Percentiles rank a stretch among this genome's conserved stretches.
Evolutionary conservation across 2,113 vertebrate genomes (phyloP).

Genomic region (Anolis sagrei): DNA sequence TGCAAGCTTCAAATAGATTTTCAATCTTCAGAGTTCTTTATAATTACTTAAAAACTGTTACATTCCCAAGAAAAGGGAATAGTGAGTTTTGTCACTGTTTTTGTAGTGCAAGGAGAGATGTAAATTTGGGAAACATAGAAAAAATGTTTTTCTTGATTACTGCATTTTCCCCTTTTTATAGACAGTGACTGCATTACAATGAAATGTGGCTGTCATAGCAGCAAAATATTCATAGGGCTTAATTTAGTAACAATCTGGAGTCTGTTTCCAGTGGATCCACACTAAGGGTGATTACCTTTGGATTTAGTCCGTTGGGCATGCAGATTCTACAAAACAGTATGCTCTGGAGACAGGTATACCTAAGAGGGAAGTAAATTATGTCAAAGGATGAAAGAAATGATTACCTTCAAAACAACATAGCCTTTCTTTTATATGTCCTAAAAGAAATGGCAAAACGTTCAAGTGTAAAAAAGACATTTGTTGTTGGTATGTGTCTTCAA

Average conservation of each 20-base stretch:
- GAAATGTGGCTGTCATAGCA: background rate
- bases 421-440: background rate
- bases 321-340: background rate
- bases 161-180: no score
- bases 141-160: no score
- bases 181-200: no score
- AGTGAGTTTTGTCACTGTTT: slow-evolving; percentile 43
- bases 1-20: slow-evolving; percentile 49
- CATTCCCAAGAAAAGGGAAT: slow-evolving; percentile 45
- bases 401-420: no score
- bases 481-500: no score
- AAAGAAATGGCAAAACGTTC: background rate
- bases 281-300: no score
- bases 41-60: slow-evolving; percentile 46
- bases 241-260: no score
- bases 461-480: no score
- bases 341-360: background rate
- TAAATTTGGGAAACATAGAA: no score
- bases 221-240: no score
- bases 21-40: slow-evolving; percentile 40
- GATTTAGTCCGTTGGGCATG: no score
- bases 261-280: no score
- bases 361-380: background rate
- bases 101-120: slow-evolving; percentile 18
- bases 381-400: background rate